Percentiles rank a stretch among this genome's conserved stretches.
Conservation (phyloP, 2,888 invertebrate genomes). For the Anodontia alba region DNA sequence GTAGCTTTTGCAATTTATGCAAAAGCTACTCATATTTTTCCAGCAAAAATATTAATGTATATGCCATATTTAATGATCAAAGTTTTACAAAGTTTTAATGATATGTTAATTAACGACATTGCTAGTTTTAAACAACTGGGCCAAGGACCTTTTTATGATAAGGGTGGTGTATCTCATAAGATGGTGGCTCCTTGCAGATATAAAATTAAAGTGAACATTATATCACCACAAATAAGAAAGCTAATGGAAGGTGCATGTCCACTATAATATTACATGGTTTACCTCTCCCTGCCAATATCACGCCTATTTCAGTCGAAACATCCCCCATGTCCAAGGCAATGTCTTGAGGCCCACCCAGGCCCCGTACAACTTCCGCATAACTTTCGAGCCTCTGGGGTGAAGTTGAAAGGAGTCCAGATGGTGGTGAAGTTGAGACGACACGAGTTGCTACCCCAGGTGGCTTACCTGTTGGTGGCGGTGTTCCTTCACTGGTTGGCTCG, state of each 20-base stretch:
- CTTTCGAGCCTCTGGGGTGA: conserved; percentile 66
- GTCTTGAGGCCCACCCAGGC: conserved; percentile 75
- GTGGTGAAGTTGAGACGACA: conserved; percentile 21
- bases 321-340: conserved; percentile 57
- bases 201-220: not conserved
- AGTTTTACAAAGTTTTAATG: no score
- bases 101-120: no score
- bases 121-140: no score
- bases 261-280: conserved; percentile 23
- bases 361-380: conserved; percentile 78
- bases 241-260: conserved; percentile 1
- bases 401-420: conserved; percentile 33
- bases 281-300: conserved; percentile 75
- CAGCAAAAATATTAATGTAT: no score
- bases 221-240: not conserved
- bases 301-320: conserved; percentile 64
- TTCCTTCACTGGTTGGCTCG: conserved; percentile 53
- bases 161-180: no score
- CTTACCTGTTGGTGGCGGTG: conserved; percentile 75
- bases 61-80: no score
- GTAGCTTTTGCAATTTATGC: no score
- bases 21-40: no score
- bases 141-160: no score
- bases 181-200: not conserved
- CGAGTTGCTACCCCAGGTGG: conserved; percentile 56